These are phyloP conservation scores for Oriolus oriolus DNA, from an alignment of 2,113 vertebrate genomes.

Conservation along the genomic window DNA sequence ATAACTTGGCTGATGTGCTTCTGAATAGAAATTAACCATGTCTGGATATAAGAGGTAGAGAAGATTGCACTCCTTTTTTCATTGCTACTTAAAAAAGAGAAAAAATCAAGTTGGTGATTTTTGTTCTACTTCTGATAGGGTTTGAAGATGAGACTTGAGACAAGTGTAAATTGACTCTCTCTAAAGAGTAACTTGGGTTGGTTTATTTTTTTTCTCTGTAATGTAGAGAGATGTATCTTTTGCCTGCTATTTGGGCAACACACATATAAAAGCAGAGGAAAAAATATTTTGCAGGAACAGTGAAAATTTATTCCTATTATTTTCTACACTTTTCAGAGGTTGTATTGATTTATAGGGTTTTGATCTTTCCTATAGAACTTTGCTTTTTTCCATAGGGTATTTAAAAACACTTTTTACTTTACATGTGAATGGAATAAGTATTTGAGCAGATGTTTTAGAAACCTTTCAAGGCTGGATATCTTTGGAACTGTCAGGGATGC, in stretches of 20 bases:
- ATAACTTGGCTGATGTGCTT: background rate
- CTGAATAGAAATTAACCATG: background rate
- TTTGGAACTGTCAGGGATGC: background rate
- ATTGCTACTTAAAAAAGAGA: background rate
- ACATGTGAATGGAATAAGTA: background rate
- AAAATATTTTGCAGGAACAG: background rate
- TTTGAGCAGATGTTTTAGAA: background rate
- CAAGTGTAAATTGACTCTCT: background rate
- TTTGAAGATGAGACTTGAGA: background rate
- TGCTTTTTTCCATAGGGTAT: accelerated
- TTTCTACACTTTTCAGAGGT: background rate
- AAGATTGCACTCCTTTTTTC: background rate
- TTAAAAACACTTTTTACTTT: background rate
- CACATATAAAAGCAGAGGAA: background rate
- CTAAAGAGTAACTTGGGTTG: background rate
- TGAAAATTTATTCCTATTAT: background rate
- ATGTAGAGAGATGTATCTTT: background rate
- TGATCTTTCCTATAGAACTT: background rate
- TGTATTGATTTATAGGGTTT: background rate
- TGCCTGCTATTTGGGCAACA: background rate
- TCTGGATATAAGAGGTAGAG: background rate
- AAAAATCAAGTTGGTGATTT: background rate
- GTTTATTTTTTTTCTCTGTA: background rate
- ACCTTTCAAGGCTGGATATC: background rate
- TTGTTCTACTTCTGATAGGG: background rate